Conservation (phyloP, 1,140 invertebrate species). For the Heliconius hermathena region DNA sequence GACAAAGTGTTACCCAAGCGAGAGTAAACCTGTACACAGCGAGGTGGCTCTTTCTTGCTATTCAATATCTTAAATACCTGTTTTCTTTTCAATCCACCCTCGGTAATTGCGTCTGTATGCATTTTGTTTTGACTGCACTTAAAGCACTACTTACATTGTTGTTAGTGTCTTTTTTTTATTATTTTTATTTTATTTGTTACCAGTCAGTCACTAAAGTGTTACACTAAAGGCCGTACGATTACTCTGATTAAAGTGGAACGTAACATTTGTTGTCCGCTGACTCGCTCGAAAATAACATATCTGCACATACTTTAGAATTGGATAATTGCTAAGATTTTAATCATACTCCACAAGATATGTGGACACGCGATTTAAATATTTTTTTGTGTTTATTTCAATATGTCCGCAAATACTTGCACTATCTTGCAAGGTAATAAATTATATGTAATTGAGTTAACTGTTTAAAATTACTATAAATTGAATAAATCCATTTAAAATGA, state of each 20-base stretch:
- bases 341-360: constrained; percentile 51
- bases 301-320: constrained; percentile 30
- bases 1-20: constrained; percentile 43
- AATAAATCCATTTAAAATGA: constrained; percentile 38
- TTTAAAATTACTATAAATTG: constrained; percentile 51
- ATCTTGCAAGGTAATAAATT: constrained; percentile 49
- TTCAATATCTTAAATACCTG: constrained; percentile 40
- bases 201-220: constrained; percentile 53
- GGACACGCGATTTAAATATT: constrained; percentile 48
- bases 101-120: constrained; percentile 29
- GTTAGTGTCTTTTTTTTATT: constrained; percentile 15
- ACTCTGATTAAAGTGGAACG: constrained; percentile 34
- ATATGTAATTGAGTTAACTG: constrained; percentile 54
- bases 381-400: constrained; percentile 50
- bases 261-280: constrained; percentile 46
- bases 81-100: constrained; percentile 38
- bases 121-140: constrained; percentile 24
- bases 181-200: constrained; percentile 25
- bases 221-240: constrained; percentile 48
- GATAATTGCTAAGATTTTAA: constrained; percentile 47
- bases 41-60: constrained; percentile 38
- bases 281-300: constrained; percentile 63
- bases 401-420: constrained; percentile 46
- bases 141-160: constrained; percentile 41
- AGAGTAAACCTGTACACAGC: constrained; percentile 33